phyloP scores from a whole-genome alignment of 2,888 invertebrate species.

The Imbricaverruca yamaguchii region DNA sequence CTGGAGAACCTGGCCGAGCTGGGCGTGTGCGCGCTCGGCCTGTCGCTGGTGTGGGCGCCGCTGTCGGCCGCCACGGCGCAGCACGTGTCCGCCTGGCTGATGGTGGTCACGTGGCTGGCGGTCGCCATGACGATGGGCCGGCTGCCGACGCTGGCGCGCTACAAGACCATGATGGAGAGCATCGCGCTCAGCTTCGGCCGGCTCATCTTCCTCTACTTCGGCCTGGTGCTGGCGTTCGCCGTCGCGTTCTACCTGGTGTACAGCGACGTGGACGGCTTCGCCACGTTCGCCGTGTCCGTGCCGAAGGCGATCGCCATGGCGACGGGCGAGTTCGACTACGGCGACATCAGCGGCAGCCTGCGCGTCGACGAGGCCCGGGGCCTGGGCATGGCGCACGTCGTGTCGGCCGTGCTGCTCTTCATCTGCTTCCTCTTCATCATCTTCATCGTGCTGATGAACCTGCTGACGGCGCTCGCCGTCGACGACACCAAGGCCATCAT shows the following conservation, averaged over 20 bases:
- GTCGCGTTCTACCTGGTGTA: conserved; percentile 31
- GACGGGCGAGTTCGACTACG: conserved; percentile 33
- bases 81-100: conserved; percentile 32
- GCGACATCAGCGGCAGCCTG: conserved; percentile 26
- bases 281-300: conserved; percentile 31
- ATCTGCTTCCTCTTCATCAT: conserved; percentile 33
- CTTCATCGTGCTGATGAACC: conserved; percentile 34
- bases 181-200: conserved; percentile 32
- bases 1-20: background rate
- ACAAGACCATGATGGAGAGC: conserved; percentile 32
- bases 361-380: background rate
- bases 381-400: background rate
- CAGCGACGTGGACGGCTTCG: conserved; percentile 22
- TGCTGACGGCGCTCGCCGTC: conserved; percentile 33
- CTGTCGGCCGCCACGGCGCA: conserved; percentile 6
- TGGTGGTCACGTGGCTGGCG: conserved; percentile 31
- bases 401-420: conserved; percentile 31
- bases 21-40: background rate
- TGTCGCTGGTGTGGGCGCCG: background rate
- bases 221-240: conserved; percentile 32
- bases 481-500: conserved; percentile 28
- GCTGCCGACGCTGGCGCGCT: conserved; percentile 30
- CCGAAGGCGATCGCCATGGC: conserved; percentile 33
- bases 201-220: conserved; percentile 31
- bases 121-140: conserved; percentile 32